Percentiles rank a stretch among this genome's conserved stretches.
These are phyloP conservation scores for Pterois miles DNA, from an alignment of 2,797 vertebrate genomes.

Conservation along the genomic window DNA sequence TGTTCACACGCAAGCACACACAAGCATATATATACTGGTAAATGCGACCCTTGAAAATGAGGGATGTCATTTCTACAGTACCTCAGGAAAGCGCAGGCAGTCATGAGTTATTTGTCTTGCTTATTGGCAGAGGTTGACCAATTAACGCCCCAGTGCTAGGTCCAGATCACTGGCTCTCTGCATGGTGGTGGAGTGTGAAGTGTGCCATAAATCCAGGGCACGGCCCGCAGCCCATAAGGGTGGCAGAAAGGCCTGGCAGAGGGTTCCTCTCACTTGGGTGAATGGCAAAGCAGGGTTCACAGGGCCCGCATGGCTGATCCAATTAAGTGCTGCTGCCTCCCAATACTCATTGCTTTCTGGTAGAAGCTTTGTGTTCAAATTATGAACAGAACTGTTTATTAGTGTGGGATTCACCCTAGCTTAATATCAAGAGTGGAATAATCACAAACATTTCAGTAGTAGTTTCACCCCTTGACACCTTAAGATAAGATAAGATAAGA, in stretches of 20 bases:
- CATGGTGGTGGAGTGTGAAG: slow-evolving; percentile 78
- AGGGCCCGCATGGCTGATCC: slow-evolving; percentile 41
- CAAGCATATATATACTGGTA: background rate
- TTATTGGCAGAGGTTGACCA: slow-evolving; percentile 78
- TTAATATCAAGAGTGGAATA: background rate
- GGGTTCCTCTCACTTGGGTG: slow-evolving; percentile 57
- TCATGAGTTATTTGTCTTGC: slow-evolving; percentile 76
- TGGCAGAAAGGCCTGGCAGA: slow-evolving; percentile 69
- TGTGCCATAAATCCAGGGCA: slow-evolving; percentile 80
- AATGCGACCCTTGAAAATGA: slow-evolving; percentile 23
- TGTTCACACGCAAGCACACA: slow-evolving; percentile 10
- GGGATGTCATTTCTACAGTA: slow-evolving; percentile 54
- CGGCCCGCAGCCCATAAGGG: slow-evolving; percentile 68
- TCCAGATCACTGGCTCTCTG: slow-evolving; percentile 75
- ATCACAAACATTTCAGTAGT: background rate
- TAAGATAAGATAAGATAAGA: too few species aligned
- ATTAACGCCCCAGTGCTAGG: slow-evolving; percentile 78
- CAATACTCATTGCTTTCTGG: slow-evolving; percentile 20
- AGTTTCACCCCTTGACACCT: background rate
- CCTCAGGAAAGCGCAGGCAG: slow-evolving; percentile 70
- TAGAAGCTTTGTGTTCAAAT: slow-evolving; percentile 26
- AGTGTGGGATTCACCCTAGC: background rate
- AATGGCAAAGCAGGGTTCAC: slow-evolving; percentile 59
- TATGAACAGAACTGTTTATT: background rate
- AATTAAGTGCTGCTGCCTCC: slow-evolving; percentile 41